Conservation (phyloP, 2,797 vertebrate genomes). For the Anguilla marmorata region DNA sequence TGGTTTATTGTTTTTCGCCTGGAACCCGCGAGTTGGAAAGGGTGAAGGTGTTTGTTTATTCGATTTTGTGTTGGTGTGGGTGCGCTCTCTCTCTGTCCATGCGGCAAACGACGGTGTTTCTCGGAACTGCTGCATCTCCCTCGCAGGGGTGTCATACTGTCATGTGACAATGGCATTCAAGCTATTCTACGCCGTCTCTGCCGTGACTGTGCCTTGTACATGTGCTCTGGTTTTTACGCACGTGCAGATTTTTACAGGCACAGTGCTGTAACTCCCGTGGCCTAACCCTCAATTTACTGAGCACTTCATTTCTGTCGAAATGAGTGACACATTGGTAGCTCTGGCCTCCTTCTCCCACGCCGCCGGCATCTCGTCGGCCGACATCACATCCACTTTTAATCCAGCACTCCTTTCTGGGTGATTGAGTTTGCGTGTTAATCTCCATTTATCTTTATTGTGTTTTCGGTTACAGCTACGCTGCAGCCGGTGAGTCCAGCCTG, state of each 20-base stretch:
- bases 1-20: no score
- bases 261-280: constrained; percentile 34
- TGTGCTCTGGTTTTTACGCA: constrained; percentile 25
- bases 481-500: neutral
- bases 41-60: no score
- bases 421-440: constrained; percentile 39
- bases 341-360: neutral
- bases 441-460: constrained; percentile 25
- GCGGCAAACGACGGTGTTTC: no score
- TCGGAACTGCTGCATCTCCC: no score
- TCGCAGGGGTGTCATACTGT: no score
- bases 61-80: no score
- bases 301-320: constrained; percentile 51
- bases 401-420: neutral
- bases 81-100: no score
- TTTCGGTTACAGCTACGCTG: neutral
- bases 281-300: constrained; percentile 59
- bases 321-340: constrained; percentile 52
- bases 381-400: neutral
- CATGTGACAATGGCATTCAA: constrained; percentile 42
- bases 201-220: constrained; percentile 33
- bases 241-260: constrained; percentile 42
- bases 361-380: neutral
- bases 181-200: constrained; percentile 42
- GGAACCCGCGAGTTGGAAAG: no score